Evolutionary conservation across 2,113 vertebrate species (phyloP).

Genomic region (Struthio camelus): DNA sequence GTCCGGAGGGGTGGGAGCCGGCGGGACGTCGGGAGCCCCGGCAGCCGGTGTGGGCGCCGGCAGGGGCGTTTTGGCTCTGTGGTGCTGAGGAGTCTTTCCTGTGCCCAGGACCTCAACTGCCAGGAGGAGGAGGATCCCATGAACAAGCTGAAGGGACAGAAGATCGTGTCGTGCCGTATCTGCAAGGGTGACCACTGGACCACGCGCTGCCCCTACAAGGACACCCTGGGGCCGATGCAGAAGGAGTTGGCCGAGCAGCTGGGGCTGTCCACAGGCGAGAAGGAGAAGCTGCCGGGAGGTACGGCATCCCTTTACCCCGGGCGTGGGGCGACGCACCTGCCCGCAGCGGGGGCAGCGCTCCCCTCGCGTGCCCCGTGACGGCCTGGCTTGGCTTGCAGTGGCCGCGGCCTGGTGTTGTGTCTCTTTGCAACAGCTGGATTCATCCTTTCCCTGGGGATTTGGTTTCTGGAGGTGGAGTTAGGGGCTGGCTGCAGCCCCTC

Average conservation of each 20-base stretch:
- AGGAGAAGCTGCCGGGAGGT: constrained; percentile 87
- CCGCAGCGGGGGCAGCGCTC: neutral
- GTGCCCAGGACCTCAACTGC: constrained; percentile 86
- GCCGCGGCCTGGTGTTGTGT: too few species aligned
- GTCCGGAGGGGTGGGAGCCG: fast-evolving
- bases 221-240: constrained; percentile 96
- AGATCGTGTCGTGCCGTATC: constrained; percentile 96
- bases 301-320: neutral
- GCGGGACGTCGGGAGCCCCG: fast-evolving
- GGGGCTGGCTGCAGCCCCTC: too few species aligned
- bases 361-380: too few species aligned
- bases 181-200: constrained; percentile 99
- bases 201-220: constrained; percentile 96
- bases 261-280: constrained; percentile 90
- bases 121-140: constrained; percentile 97
- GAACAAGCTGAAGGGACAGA: constrained; percentile 97
- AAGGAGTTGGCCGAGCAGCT: constrained; percentile 96
- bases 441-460: too few species aligned
- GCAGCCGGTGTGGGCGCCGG: fast-evolving
- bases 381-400: too few species aligned
- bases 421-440: too few species aligned
- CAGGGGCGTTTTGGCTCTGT: fast-evolving
- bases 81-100: neutral
- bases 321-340: too few species aligned
- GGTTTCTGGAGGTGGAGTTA: too few species aligned